Base-by-base conservation (phyloP, 2,113 vertebrate genomes). In the Neoarius graeffei region DNA sequence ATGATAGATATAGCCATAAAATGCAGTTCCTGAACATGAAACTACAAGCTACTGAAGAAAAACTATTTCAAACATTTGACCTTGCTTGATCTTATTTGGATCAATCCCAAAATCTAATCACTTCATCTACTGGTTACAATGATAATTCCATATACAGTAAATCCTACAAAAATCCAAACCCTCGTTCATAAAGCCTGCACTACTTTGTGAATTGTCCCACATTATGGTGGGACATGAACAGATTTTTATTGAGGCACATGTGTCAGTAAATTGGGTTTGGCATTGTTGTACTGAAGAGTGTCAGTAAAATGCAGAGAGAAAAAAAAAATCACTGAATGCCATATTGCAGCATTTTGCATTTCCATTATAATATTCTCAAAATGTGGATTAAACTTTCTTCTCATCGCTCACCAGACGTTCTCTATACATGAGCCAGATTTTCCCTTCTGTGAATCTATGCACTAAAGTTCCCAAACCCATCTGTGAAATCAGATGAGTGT, bases 401-500 rank as follows among this genome's bases (percentile, higher is more conserved):
- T 82, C 10, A 23, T 82, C 20, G 62, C 57, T 42, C 20, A 7
- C 30, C 80, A 82, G 19, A 82, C 30, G 3, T 52, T 52, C 48
- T 84, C 13, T 52, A 52, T 27, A 17, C 13, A 52, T 54, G 7
- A 66, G 82, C 42, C 25, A 84, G 54, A 84, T 84, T 17, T 66
- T 52, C 81, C 60, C 48, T 14, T 84, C 62, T 54, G 62, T 27
- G 42, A n/a, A 1, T 67, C 25, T 9, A 54, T 52, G 82, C 82
- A 48, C 56, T 81, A 83, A 83, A 67, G 62, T 67, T 67, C 52
- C 62, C 62, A 67, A 15, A 14, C 48, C 62, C 82, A 54, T 84
- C 62, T 67, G 60, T 84, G 64, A 54, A 84, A 84, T 84, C 60
- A 52, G 62, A 64, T 25, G 82, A 83, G 60, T 67, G 82, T 84